Conservation (phyloP, 2,113 vertebrate species). For the Calidris pygmaea region DNA sequence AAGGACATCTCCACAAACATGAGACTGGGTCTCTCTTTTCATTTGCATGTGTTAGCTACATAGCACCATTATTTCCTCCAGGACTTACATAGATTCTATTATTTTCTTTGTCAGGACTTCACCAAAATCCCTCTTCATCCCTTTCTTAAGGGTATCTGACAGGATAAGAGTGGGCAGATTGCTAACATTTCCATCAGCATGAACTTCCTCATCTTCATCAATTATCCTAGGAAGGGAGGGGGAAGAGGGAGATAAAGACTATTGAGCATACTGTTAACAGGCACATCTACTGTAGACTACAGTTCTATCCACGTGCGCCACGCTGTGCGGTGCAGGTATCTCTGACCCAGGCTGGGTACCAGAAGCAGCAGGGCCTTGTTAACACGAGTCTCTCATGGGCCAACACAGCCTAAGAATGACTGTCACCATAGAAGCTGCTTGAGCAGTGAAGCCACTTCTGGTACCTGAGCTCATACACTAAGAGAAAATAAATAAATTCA, state of each 20-base stretch:
- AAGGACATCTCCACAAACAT: constrained; percentile 24
- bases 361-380: constrained; percentile 22
- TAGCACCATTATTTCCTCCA: constrained; percentile 46
- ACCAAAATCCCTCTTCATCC: constrained; percentile 78
- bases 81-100: constrained; percentile 81
- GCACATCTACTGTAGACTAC: constrained; percentile 35
- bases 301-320: neutral
- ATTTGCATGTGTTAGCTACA: constrained; percentile 22
- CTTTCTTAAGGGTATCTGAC: constrained; percentile 79
- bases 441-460: constrained; percentile 15
- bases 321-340: neutral
- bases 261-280: constrained; percentile 49
- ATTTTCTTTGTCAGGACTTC: constrained; percentile 81
- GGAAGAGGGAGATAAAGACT: constrained; percentile 62
- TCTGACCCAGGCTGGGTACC: neutral
- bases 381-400: neutral
- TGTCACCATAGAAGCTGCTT: neutral
- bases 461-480: constrained; percentile 3
- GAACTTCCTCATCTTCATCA: constrained; percentile 82
- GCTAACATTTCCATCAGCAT: constrained; percentile 73
- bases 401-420: neutral
- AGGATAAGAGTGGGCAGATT: constrained; percentile 79
- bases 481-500: neutral
- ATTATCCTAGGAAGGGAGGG: constrained; percentile 76
- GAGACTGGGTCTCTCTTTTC: constrained; percentile 3